Evolutionary conservation across 2,888 invertebrate genomes (phyloP), one percentile per base, ranked within the genome.

Genomic region (Eucera pruinosa): DNA sequence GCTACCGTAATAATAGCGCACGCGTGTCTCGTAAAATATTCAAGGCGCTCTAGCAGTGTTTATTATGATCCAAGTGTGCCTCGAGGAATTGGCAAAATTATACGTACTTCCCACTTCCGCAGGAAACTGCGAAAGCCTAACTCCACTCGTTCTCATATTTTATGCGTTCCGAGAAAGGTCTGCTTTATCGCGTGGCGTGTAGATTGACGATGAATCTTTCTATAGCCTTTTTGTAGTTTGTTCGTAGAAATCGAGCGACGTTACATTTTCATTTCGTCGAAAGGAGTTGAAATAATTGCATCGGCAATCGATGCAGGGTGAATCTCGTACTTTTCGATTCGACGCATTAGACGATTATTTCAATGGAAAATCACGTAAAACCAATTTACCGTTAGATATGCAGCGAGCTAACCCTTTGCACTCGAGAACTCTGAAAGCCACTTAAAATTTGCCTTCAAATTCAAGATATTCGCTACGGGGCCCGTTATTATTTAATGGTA

Each of bases 131-230:
- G 18, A 23, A 47, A 30, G 13, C 45, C 7, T 47, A 50, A n/a
- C n/a, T n/a, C n/a, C n/a, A n/a, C n/a, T n/a, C 18, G 25, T 13
- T n/a, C 7, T 39, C 9, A 18, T 15, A 5, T 15, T 15, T 23
- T 33, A 1, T 25, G 18, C 36, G 20, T 64, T 60, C 69, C 27
- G 33, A 13, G 61, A 64, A 55, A 55, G 36, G 0, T 13, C 9
- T 7, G 39, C 60, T 48, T 39, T 55, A 39, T 6, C 9, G 43
- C 9, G 15, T 1, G 6, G 18, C 45, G 15, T 18, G 50, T n/a
- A 27, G 2, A 39, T 33, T 55, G 52, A 54, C 41, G 72, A 62
- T 66, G 50, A 76, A 67, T 72, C 25, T 27, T 11, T 20, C 15
- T 27, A 11, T 23, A 54, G 33, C 57, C 61, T 67, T n/a, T 7